Conservation (phyloP, 1,140 invertebrate species). For the Drosophila malerkotliana region DNA sequence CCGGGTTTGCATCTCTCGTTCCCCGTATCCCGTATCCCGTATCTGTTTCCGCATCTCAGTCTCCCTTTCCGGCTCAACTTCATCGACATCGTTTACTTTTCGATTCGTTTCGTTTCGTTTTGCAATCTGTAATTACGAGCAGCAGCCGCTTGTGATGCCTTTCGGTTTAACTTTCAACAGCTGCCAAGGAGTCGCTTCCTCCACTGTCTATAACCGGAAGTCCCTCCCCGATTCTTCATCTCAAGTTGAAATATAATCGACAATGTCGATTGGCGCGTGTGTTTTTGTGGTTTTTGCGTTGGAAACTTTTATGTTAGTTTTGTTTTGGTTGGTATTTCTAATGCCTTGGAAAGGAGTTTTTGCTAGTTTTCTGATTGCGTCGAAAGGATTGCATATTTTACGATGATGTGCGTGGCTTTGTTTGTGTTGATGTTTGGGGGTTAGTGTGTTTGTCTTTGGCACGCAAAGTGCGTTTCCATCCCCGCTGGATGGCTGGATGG, state of each 20-base stretch:
- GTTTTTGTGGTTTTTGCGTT: slow-evolving; percentile 59
- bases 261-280: slow-evolving; percentile 66
- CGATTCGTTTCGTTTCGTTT: slow-evolving; percentile 65
- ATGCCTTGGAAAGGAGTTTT: slow-evolving; percentile 53
- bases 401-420: slow-evolving; percentile 42
- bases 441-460: slow-evolving; percentile 36
- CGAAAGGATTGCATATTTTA: slow-evolving; percentile 61
- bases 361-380: slow-evolving; percentile 42
- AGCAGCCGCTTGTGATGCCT: slow-evolving; percentile 60
- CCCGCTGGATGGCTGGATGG: slow-evolving; percentile 8
- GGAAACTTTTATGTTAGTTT: slow-evolving; percentile 66
- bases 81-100: slow-evolving; percentile 68
- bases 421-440: slow-evolving; percentile 36
- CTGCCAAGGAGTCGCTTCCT: slow-evolving; percentile 32
- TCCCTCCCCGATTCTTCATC: slow-evolving; percentile 6
- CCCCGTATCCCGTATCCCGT: slow-evolving; percentile 8
- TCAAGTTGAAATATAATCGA: slow-evolving; percentile 54
- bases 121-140: slow-evolving; percentile 71
- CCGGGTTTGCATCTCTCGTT: slow-evolving; percentile 48
- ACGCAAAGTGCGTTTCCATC: slow-evolving; percentile 35
- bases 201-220: slow-evolving; percentile 1
- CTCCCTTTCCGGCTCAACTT: slow-evolving; percentile 39
- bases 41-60: slow-evolving; percentile 23
- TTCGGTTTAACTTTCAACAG: slow-evolving; percentile 74
- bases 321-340: slow-evolving; percentile 63